Base-by-base conservation (phyloP, 2,888 invertebrate species). In the Drosophila lutescens region DNA sequence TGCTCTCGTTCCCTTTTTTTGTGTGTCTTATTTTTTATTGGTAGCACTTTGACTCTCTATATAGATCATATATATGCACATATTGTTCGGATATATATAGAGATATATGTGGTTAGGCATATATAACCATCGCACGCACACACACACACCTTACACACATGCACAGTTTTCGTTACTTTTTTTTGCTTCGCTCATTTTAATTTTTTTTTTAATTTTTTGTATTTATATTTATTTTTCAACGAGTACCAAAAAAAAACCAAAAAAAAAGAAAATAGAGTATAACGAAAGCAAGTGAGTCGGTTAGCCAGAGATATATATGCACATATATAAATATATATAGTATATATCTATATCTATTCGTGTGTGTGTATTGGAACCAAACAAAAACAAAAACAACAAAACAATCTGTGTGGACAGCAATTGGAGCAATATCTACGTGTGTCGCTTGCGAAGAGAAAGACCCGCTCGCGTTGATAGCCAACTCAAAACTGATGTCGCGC, bases 401-500 rank as follows among this genome's bases (percentile, higher is more conserved):
- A 81, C 78, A 79, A 79, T 81, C 74, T 85, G 76, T 86, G 84
- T 71, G 59, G 73, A 78, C 74, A 76, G 67, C 74, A 83, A 85
- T 83, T 87, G 77, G 83, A 70, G 77, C 66, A 85, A 88, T 82
- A 85, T 86, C 81, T 91, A 92, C 92, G 92, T 92, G 89, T 91
- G 88, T 91, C 91, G 91, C 90, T 91, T 91, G 91, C 90, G 91
- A 90, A 91, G 91, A 92, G 90, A 92, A 68, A 91, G 92, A 92
- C 92, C 92, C 92, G 92, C 92, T 92, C 92, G 92, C 92, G 92
- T 92, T 92, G 92, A 91, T 91, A 92, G 92, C 92, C 92, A 92
- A 92, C 92, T 92, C 92, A 92, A 92, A 92, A 92, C 92, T 92
- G 90, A 91, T 91, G 90, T 88, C 89, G 90, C 88, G 89, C 88